Percentiles rank a stretch among this genome's conserved stretches.
phyloP scores from a whole-genome alignment of 2,888 invertebrate genomes.

The Noctua pronuba region DNA sequence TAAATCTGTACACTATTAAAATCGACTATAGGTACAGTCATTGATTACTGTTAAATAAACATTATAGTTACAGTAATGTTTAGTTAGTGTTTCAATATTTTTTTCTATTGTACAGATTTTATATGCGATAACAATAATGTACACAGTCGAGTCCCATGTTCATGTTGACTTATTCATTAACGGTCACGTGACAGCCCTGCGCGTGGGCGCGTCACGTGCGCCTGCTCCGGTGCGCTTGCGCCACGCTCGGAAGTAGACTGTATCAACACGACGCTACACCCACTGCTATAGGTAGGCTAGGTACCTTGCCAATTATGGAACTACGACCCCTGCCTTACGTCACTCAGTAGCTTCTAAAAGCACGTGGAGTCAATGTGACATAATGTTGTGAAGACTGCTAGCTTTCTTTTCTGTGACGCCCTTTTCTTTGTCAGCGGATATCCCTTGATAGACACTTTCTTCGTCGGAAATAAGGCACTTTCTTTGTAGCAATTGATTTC shows the following conservation, averaged over 20 bases:
- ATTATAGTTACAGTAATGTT: slow-evolving; percentile 25
- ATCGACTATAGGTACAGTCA: slow-evolving; percentile 1
- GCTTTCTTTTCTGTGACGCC: slow-evolving; percentile 67
- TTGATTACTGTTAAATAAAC: slow-evolving; percentile 6
- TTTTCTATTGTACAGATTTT: slow-evolving; percentile 50
- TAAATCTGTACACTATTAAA: not conserved
- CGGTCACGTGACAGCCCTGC: slow-evolving; percentile 66
- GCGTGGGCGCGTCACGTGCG: slow-evolving; percentile 71
- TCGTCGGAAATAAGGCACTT: slow-evolving; percentile 28
- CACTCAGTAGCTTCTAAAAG: slow-evolving; percentile 63
- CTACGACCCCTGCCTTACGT: slow-evolving; percentile 70
- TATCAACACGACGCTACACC: slow-evolving; percentile 77
- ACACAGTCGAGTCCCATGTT: slow-evolving; percentile 43
- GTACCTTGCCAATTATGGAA: slow-evolving; percentile 64
- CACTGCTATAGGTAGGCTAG: slow-evolving; percentile 54
- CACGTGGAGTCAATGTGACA: slow-evolving; percentile 27
- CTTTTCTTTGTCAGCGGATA: slow-evolving; percentile 64
- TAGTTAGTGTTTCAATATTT: slow-evolving; percentile 38
- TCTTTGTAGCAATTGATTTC: slow-evolving; percentile 39
- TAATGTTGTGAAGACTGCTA: slow-evolving; percentile 45
- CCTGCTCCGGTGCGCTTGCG: slow-evolving; percentile 75
- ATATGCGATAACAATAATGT: slow-evolving; percentile 53
- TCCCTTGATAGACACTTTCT: slow-evolving; percentile 55
- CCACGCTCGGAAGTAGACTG: slow-evolving; percentile 78
- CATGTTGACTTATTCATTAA: slow-evolving; percentile 57